These are phyloP conservation scores for Egretta garzetta DNA, from an alignment of 2,113 vertebrate species.

Conservation along the genomic window DNA sequence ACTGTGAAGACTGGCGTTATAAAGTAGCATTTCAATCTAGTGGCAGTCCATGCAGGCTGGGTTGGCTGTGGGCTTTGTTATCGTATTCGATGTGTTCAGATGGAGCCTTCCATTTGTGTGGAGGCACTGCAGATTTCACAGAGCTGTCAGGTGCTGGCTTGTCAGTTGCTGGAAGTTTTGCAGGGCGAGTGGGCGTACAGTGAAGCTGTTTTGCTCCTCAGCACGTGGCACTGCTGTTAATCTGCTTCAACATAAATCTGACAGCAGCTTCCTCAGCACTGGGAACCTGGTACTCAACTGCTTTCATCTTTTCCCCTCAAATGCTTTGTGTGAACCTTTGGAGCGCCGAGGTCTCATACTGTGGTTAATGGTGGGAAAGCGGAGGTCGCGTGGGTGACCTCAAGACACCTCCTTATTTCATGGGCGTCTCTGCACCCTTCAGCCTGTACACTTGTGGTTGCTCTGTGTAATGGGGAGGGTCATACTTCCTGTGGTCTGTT, in stretches of 20 bases:
- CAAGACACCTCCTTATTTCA: not conserved
- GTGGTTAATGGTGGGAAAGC: not conserved
- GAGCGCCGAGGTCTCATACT: not conserved
- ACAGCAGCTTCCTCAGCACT: slow-evolving; percentile 14
- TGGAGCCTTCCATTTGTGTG: not conserved
- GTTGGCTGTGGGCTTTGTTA: not conserved
- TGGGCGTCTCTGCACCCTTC: not conserved
- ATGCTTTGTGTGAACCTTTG: not conserved
- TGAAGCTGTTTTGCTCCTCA: slow-evolving; percentile 34
- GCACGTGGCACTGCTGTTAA: slow-evolving; percentile 21
- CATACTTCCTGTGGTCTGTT: not conserved
- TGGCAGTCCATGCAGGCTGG: not conserved
- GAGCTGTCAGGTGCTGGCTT: slow-evolving; percentile 39
- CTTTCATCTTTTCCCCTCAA: not conserved
- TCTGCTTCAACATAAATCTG: slow-evolving; percentile 17
- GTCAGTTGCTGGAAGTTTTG: slow-evolving; percentile 39
- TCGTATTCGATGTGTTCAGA: not conserved
- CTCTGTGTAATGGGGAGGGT: not conserved
- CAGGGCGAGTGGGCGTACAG: slow-evolving; percentile 30
- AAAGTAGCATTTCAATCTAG: not conserved
- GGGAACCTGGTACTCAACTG: not conserved
- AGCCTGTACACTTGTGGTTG: not conserved
- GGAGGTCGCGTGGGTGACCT: not conserved
- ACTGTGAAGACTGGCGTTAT: not conserved
- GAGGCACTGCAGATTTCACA: not conserved